Evolutionary conservation across 2,113 vertebrate genomes (phyloP), one percentile per base, ranked within the genome.

Genomic region (Lontra canadensis): DNA sequence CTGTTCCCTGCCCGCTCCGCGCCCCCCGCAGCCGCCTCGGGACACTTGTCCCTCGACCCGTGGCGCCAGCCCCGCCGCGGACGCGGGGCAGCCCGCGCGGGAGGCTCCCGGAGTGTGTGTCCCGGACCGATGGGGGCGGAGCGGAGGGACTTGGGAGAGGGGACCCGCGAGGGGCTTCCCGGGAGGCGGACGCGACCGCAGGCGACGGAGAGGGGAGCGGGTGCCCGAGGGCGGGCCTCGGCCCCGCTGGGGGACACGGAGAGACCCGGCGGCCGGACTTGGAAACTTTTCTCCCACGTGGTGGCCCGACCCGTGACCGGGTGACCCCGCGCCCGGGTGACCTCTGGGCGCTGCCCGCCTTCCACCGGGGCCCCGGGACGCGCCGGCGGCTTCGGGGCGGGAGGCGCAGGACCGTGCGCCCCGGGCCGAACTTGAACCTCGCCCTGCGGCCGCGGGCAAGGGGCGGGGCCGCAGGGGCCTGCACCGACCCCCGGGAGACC

Each of bases 271-370:
- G 0, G 65, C 26, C 87, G 18, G 59, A 97, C 49, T 81, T 92
- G 74, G 69, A 96, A 98, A 98, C 95, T 97, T 97, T 81, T 82
- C 47, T 44, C 34, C 91, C 96, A 96, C 94, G 90, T 96, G 93
- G 78, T 85, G 7, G 65, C 90, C 44, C 65, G 7, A 36, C 34
- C 88, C 88, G 96, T 88, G 87, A 59, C 84, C 63, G 36, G 84
- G 80, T 87, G 88, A 67, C 97, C 94, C 36, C 18, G 86, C 69
- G 39, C 63, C 84, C 23, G 15, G 31, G 4, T 44, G 87, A 89
- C 94, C 87, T 81, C 49, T 8, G 59, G 47, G 69, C 39, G 44
- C 15, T 26, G 34, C 96, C 18, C 3, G 67, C n/a, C 69, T 79
- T 57, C 44, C 17, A 26, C 65, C 65, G 8, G 55, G 4, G 25